phyloP scores from a whole-genome alignment of 53 echinoderm and acorn worm species.

The Astropecten irregularis region DNA sequence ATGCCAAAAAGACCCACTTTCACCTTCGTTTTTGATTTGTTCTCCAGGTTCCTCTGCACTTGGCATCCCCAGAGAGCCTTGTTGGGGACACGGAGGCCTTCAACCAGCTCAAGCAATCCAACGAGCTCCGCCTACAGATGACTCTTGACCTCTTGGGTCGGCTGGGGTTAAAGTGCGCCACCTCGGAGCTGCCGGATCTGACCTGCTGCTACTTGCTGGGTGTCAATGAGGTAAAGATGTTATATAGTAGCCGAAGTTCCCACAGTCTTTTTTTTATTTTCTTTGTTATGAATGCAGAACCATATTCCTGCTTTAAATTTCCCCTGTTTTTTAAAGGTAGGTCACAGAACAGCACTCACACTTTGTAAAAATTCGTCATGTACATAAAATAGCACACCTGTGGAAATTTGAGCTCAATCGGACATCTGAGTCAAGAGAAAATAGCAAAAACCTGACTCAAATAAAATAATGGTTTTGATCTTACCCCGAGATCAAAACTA shows the following conservation, averaged over 20 bases:
- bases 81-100: constrained; percentile 47
- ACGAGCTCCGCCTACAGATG: constrained; percentile 64
- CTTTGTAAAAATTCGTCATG: no score
- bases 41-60: constrained; percentile 54
- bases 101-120: constrained; percentile 57
- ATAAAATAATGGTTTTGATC: no score
- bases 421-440: no score
- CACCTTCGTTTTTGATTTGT: background rate
- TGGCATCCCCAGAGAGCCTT: constrained; percentile 43
- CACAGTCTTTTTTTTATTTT: background rate
- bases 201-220: constrained; percentile 81
- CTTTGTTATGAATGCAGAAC: no score
- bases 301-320: no score
- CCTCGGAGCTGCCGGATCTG: constrained; percentile 60
- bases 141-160: constrained; percentile 73
- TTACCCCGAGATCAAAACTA: no score
- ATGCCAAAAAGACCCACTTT: no score
- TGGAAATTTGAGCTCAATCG: no score
- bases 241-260: background rate
- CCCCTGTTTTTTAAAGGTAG: no score
- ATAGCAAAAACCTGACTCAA: no score
- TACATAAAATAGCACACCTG: no score
- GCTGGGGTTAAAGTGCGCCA: constrained; percentile 74
- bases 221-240: constrained; percentile 60
- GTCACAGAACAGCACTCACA: no score